A percentile compares a stretch with the other conserved stretches of the same genome.
phyloP scores from a whole-genome alignment of 2,797 vertebrate species.

The Pseudocheirus occidentalis region DNA sequence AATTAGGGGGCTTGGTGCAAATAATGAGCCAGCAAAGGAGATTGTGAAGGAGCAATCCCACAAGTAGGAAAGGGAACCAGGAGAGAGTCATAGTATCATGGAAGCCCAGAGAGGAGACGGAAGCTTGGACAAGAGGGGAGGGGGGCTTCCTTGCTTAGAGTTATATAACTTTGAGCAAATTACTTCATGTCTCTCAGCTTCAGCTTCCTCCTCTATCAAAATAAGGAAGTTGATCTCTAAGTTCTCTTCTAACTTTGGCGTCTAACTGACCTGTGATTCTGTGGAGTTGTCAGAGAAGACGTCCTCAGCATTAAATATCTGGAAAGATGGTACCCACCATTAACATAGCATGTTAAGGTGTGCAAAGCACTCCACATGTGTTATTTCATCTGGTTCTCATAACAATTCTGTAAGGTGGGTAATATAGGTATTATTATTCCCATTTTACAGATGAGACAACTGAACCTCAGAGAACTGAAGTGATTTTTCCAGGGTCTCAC shows the following conservation, averaged over 20 bases:
- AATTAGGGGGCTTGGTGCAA: constrained; percentile 9
- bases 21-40: neutral
- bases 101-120: neutral
- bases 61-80: neutral
- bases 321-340: neutral
- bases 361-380: neutral
- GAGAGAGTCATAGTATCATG: neutral
- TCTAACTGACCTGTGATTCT: neutral
- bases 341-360: neutral
- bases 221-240: neutral
- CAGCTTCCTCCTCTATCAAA: neutral
- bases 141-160: neutral
- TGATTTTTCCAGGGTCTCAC: neutral
- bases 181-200: neutral
- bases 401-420: neutral
- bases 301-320: neutral
- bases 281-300: neutral
- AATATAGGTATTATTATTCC: neutral
- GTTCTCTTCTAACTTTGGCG: neutral
- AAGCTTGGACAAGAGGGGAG: neutral
- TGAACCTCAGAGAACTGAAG: neutral
- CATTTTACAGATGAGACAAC: neutral
- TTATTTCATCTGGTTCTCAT: neutral
- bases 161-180: neutral
- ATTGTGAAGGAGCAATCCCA: neutral